Evolutionary conservation across 2,797 vertebrate genomes (phyloP), one percentile per base, ranked within the genome.

Genomic region (Acipenser ruthenus): DNA sequence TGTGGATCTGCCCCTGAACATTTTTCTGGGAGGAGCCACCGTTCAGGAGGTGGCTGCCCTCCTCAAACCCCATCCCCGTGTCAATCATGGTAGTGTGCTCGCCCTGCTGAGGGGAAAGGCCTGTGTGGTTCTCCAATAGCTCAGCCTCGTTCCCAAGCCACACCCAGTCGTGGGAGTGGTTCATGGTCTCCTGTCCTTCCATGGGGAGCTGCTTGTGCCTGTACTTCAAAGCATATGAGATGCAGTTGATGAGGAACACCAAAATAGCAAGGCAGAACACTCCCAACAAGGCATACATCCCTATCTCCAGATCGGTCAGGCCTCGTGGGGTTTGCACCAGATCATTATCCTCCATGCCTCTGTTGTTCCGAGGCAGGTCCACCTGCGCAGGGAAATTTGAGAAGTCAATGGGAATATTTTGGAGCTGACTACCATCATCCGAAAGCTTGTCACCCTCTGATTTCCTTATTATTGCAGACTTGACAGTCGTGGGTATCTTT

Each of bases 241-340:
- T 91, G 11, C 96, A 97, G 83, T 98, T 98, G 68, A 94, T 93
- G 10, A 99, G 93, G 81, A 99, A 98, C 72, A 97, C 95, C 2
- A 98, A 83, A 75, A 99, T 95, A 66, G 96, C 96, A 69, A 98
- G 84, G 76, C 96, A 95, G 85, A 98, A 98, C 77, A 97, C 96
- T 0, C 95, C 95, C 63, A 99, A 87, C 67, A 99, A 87, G 0
- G 96, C 96, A 0, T 96, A 98, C 95, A 97, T 97, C 49, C 96
- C 96, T 0, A 96, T 94, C 84, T 98, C 94, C 77, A 98, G 77
- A 78, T 98, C 94, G 0, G 93, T 94, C 62, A 97, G 87, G 50
- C 93, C 90, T 6, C 93, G 81, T 0, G 90, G 77, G 0, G 87
- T 76, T 58, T 89, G 90, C 49, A 89, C 70, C 69, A 90, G 83